Percentiles rank a stretch among this genome's conserved stretches.
Conservation (phyloP, 2,113 vertebrate species). For the Lipophrys pholis region DNA sequence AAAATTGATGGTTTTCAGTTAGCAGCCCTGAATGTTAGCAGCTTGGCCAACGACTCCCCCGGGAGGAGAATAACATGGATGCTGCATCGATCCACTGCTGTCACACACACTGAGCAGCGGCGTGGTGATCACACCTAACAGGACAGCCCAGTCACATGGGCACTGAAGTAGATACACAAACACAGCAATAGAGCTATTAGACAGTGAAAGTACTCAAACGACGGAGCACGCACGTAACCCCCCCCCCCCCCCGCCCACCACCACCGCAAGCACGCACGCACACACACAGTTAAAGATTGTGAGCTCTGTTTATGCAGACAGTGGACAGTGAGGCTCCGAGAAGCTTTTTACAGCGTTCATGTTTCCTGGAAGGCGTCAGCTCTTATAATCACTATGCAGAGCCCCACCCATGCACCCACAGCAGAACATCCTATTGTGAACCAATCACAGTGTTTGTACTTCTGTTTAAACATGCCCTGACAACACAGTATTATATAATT, state of each 20-base stretch:
- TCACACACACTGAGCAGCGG: constrained; percentile 13
- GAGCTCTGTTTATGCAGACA: constrained; percentile 44
- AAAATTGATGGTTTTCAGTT: constrained; percentile 36
- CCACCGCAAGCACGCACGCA: constrained; percentile 1
- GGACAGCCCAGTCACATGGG: constrained; percentile 2
- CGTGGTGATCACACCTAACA: not conserved
- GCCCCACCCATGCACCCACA: not conserved
- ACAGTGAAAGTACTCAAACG: not conserved
- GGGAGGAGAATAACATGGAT: constrained; percentile 32
- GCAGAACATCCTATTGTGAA: not conserved
- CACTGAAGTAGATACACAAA: not conserved
- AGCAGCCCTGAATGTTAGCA: constrained; percentile 19
- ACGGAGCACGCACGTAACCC: not conserved
- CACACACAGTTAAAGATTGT: not conserved
- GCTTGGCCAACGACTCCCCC: constrained; percentile 32
- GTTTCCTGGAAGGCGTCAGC: constrained; percentile 56
- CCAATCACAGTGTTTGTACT: too few species aligned
- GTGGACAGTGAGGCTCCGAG: constrained; percentile 25
- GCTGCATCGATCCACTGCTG: constrained; percentile 47
- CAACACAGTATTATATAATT: too few species aligned
- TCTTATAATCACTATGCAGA: not conserved
- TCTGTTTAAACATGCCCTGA: too few species aligned
- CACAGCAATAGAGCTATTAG: not conserved
- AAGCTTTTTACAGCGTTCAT: constrained; percentile 53
- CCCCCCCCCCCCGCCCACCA: too few species aligned